Percentiles rank a stretch among this genome's conserved stretches.
These are phyloP conservation scores for Melitaea cinxia DNA, from an alignment of 1,140 invertebrate species.

Conservation along the genomic window DNA sequence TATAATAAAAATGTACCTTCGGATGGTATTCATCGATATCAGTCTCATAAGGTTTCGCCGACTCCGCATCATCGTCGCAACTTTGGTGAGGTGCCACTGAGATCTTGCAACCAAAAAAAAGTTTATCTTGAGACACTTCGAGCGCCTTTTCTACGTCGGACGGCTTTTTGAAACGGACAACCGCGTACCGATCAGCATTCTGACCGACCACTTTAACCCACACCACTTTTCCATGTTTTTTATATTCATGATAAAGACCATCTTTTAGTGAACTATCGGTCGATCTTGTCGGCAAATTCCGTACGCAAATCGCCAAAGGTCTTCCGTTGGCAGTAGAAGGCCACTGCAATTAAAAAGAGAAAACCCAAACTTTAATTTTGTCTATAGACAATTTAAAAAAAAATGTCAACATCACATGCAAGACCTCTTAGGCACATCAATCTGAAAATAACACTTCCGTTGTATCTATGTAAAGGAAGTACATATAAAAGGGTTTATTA, in stretches of 20 bases:
- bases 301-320: constrained; percentile 94
- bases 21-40: constrained; percentile 98
- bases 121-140: constrained; percentile 96
- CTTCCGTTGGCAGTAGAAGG: constrained; percentile 71
- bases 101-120: constrained; percentile 98
- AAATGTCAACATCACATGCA: no score
- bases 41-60: constrained; percentile 93
- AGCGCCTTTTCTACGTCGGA: constrained; percentile 98
- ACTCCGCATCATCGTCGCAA: constrained; percentile 93
- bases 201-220: constrained; percentile 88
- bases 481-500: no score
- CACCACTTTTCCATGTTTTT: constrained; percentile 98
- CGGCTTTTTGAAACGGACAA: constrained; percentile 95
- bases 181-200: constrained; percentile 74
- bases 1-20: constrained; percentile 81
- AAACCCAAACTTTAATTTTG: not conserved
- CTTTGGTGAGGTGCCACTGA: constrained; percentile 94
- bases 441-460: no score
- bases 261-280: constrained; percentile 97
- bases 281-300: constrained; percentile 94
- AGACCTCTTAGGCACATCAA: no score
- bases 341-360: constrained; percentile 64
- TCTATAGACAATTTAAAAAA: no score
- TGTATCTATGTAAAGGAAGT: no score
- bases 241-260: constrained; percentile 98